These are phyloP conservation scores for Deilephila porcellus DNA, from an alignment of 2,888 invertebrate species.

Conservation along the genomic window DNA sequence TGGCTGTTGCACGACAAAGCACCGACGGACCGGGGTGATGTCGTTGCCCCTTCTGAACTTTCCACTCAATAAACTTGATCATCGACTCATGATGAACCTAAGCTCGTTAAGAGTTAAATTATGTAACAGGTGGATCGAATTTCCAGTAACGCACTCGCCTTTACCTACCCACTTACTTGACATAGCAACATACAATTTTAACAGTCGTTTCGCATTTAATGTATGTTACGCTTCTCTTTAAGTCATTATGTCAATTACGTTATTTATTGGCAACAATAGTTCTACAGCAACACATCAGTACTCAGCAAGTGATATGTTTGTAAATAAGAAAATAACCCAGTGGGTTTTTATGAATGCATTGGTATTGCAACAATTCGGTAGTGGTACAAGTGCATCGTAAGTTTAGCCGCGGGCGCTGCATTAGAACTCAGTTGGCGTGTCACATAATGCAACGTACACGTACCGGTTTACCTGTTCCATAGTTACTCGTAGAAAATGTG, in stretches of 20 bases:
- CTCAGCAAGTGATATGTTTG: too few species aligned
- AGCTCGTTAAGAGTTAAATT: conserved; percentile 51
- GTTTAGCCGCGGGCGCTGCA: conserved; percentile 43
- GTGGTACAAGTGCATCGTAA: conserved; percentile 15
- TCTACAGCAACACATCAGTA: too few species aligned
- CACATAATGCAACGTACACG: conserved; percentile 53
- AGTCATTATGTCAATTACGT: background rate
- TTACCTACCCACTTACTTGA: background rate
- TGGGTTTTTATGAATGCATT: background rate
- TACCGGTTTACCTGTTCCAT: conserved; percentile 63
- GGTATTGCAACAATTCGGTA: background rate
- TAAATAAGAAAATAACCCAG: too few species aligned
- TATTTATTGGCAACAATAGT: background rate
- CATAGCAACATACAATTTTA: background rate
- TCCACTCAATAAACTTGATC: conserved; percentile 79
- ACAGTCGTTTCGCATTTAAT: too few species aligned
- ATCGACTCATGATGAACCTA: conserved; percentile 67
- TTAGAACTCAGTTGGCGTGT: conserved; percentile 44
- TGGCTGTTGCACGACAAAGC: conserved; percentile 69
- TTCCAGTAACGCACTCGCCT: background rate
- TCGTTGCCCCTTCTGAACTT: conserved; percentile 78
- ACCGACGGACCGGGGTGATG: conserved; percentile 58
- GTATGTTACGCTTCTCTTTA: background rate
- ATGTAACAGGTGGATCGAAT: conserved; percentile 50
- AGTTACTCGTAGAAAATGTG: conserved; percentile 72